phyloP scores from a whole-genome alignment of 2,888 invertebrate species.

The Tholera decimalis region DNA sequence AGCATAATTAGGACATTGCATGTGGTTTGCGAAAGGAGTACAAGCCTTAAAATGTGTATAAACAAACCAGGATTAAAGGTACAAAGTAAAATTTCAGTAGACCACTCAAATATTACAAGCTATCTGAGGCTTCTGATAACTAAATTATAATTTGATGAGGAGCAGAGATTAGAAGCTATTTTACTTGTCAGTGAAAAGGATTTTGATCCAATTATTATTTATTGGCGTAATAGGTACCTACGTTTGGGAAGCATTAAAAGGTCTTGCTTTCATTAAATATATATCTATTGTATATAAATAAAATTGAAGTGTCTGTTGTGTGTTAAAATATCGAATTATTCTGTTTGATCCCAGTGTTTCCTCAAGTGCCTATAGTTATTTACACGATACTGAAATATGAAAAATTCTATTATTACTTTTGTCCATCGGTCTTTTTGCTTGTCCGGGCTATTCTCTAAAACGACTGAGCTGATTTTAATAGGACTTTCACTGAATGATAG shows the following conservation, averaged over 20 bases:
- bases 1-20: slow-evolving; percentile 29
- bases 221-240: slow-evolving; percentile 12
- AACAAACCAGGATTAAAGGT: slow-evolving; percentile 15
- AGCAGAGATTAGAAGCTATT: too few relatives aligned
- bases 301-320: too few relatives aligned
- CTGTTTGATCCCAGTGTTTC: too few relatives aligned
- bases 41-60: slow-evolving; percentile 10
- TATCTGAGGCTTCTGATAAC: slow-evolving; percentile 11
- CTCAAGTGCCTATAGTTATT: too few relatives aligned
- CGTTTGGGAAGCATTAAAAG: slow-evolving; percentile 20
- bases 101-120: slow-evolving; percentile 1
- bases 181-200: slow-evolving; percentile 26
- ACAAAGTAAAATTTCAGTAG: slow-evolving; percentile 2
- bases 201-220: slow-evolving; percentile 30
- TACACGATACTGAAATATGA: too few relatives aligned
- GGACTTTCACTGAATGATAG: too few relatives aligned
- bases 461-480: too few relatives aligned
- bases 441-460: too few relatives aligned
- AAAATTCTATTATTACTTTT: too few relatives aligned
- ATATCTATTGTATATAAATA: not conserved
- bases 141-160: slow-evolving; percentile 10
- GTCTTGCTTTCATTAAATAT: slow-evolving; percentile 10
- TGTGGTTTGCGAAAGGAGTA: slow-evolving; percentile 17
- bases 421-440: too few relatives aligned
- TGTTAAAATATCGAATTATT: too few relatives aligned